phyloP scores from a whole-genome alignment of 2,797 vertebrate genomes.

The Schizopygopsis malacanthus region DNA sequence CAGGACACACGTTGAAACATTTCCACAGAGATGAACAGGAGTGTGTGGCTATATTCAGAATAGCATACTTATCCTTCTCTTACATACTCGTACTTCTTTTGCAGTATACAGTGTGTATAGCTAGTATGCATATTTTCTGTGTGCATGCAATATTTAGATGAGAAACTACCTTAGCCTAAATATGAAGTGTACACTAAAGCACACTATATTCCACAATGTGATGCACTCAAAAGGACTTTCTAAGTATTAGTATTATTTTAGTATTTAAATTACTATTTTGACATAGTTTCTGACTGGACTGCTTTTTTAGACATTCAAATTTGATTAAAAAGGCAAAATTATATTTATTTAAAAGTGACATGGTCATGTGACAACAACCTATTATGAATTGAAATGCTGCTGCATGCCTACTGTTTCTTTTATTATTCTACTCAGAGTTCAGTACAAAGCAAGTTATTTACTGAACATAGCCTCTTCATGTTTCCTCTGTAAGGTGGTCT shows the following conservation, averaged over 20 bases:
- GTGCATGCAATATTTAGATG: background rate
- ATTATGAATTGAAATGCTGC: background rate
- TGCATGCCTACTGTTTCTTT: background rate
- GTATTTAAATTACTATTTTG: background rate
- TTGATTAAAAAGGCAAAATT: background rate
- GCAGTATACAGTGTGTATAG: background rate
- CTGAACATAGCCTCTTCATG: background rate
- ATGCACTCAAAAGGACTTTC: background rate
- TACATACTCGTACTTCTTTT: background rate
- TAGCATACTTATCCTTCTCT: background rate
- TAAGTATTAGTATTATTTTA: background rate
- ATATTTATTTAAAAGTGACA: background rate
- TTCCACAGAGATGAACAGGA: background rate
- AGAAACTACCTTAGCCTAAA: background rate
- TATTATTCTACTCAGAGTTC: background rate
- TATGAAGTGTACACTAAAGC: background rate
- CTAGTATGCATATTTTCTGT: background rate
- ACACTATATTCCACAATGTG: background rate
- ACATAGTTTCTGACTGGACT: background rate
- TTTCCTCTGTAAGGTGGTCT: slow-evolving; percentile 12
- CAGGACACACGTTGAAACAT: background rate
- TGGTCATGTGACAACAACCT: background rate
- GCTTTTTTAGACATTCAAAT: background rate
- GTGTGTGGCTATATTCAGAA: background rate
- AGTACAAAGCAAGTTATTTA: background rate